These are phyloP conservation scores for Triops cancriformis DNA, from an alignment of 1,140 invertebrate genomes.

Conservation along the genomic window DNA sequence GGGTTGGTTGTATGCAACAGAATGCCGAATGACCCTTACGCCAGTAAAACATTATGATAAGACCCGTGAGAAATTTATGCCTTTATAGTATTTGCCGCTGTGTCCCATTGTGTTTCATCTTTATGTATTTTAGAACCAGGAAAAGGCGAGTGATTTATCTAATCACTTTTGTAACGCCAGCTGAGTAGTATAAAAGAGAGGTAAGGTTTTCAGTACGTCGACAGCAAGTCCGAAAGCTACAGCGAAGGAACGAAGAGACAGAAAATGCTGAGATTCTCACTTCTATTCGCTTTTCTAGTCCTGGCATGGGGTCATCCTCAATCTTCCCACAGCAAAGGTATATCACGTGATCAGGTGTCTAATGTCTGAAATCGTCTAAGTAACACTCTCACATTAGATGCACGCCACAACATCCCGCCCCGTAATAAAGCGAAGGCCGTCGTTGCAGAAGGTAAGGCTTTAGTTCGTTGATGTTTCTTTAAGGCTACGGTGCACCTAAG, in stretches of 20 bases:
- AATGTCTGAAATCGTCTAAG: background rate
- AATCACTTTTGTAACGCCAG: too few relatives aligned
- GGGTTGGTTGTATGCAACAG: too few relatives aligned
- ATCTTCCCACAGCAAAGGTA: background rate
- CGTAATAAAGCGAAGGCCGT: background rate
- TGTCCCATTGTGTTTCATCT: too few relatives aligned
- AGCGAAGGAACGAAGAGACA: background rate
- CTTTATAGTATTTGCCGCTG: too few relatives aligned
- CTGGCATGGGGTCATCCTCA: background rate
- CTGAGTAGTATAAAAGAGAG: too few relatives aligned
- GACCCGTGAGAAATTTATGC: too few relatives aligned
- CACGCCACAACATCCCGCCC: background rate
- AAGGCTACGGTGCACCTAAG: background rate
- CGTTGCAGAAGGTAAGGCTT: background rate
- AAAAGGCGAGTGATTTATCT: too few relatives aligned
- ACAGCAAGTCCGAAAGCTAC: too few relatives aligned
- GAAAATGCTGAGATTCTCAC: background rate
- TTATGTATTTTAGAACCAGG: too few relatives aligned
- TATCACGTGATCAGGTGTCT: background rate
- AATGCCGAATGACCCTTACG: too few relatives aligned
- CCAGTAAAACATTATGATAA: too few relatives aligned
- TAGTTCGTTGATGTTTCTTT: background rate
- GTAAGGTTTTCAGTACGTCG: too few relatives aligned
- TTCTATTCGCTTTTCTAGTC: background rate
- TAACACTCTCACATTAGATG: background rate